Percentiles rank a stretch among this genome's conserved stretches.
These are phyloP conservation scores for Capitella teleta DNA, from an alignment of 1,140 invertebrate species.

Conservation along the genomic window DNA sequence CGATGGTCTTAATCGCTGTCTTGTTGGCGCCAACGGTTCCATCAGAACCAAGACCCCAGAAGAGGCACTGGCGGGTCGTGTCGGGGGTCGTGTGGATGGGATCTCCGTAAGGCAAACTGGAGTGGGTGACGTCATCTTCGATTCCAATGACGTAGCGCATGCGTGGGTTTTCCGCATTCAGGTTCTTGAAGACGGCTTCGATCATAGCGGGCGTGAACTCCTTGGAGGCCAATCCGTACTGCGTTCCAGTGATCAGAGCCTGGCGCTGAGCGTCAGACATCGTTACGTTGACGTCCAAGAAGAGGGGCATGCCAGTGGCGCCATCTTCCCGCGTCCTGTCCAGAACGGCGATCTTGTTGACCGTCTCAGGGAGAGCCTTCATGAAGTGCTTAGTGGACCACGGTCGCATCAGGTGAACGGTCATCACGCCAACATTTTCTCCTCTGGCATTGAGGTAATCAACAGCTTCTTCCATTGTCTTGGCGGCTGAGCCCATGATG, in stretches of 20 bases:
- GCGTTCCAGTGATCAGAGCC: slow-evolving; percentile 10
- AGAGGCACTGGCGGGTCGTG: slow-evolving; percentile 11
- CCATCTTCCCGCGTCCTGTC: slow-evolving; percentile 13
- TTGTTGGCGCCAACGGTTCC: slow-evolving; percentile 14
- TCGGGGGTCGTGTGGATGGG: slow-evolving; percentile 6
- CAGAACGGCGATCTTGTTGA: slow-evolving; percentile 12
- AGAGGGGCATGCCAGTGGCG: slow-evolving; percentile 12
- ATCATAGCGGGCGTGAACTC: slow-evolving; percentile 14
- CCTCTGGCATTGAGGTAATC: slow-evolving; percentile 10
- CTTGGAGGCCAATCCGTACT: slow-evolving; percentile 13
- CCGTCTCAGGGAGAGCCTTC: slow-evolving; percentile 6
- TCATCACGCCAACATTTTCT: slow-evolving; percentile 11
- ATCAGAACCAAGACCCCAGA: slow-evolving; percentile 15
- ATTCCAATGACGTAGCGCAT: slow-evolving; percentile 14
- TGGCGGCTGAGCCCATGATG: slow-evolving; percentile 11
- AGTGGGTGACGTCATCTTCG: slow-evolving; percentile 14
- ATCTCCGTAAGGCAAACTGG: slow-evolving; percentile 7
- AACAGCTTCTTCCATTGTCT: slow-evolving; percentile 12
- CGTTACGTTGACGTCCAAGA: slow-evolving; percentile 14
- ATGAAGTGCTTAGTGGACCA: slow-evolving; percentile 14
- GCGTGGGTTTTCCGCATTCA: slow-evolving; percentile 12
- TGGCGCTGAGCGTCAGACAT: slow-evolving; percentile 5
- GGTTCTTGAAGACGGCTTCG: slow-evolving; percentile 12
- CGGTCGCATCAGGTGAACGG: slow-evolving; percentile 10
- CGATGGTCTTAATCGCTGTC: slow-evolving; percentile 14